Evolutionary conservation across 2,888 invertebrate species (phyloP), one percentile per base, ranked within the genome.

Genomic region (Timema podura): DNA sequence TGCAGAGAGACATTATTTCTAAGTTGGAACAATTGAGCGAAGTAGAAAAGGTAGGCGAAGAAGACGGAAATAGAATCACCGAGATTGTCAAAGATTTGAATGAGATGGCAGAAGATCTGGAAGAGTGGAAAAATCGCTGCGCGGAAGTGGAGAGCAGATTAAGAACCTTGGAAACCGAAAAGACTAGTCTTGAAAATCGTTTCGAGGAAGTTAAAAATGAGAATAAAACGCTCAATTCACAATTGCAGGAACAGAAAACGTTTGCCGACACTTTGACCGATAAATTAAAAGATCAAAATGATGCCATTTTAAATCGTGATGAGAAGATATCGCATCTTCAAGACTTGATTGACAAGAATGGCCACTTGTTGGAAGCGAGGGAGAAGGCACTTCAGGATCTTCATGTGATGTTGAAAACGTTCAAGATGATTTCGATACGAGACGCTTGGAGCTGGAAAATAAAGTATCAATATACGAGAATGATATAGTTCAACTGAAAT

Each of bases 111-210:
- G 67, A 64, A 11, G 73, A 71, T 30, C 61, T 73, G n/a, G 72
- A 73, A 46, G 72, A 72, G 48, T 71, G 71, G 71, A 71, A 71
- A 45, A 69, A 11, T 13, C 61, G 71, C 8, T 71, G 71, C 54
- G 66, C 67, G 11, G 69, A 69, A 49, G 71, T 71, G 15, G 71
- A 71, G 49, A 51, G 69, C n/a, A 45, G 69, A 3, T 44, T 71
- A 15, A 61, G 64, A 54, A 45, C 16, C 64, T 51, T 71, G 15
- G 71, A 68, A 6, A 47, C 10, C n/a, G 71, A 71, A 47, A 71
- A 71, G 47, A 49, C 45, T 16, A 64, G 67, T 16, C 54, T 71
- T 16, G 64, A 71, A 54, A 54, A 61, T 13, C 68, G 64, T 30
- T 67, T 71, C 11, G 64, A 69, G 54, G 69, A 69, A 15, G 57